phyloP scores from a whole-genome alignment of 2,797 vertebrate genomes.

The Balearica regulorum region DNA sequence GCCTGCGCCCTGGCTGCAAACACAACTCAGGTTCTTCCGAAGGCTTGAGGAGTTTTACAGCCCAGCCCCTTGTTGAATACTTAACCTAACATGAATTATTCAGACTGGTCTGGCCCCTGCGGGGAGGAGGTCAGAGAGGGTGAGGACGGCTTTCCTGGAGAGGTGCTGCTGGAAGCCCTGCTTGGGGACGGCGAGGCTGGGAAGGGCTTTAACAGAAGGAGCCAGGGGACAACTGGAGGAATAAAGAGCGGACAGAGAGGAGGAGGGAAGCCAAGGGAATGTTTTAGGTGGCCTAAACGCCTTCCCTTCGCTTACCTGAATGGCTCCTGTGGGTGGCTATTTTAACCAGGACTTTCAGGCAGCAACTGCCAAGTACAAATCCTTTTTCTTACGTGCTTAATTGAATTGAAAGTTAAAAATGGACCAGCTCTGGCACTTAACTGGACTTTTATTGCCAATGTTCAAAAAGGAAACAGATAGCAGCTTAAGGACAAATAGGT shows the following conservation, averaged over 20 bases:
- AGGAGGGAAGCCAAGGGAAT: not conserved
- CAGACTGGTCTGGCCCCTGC: not conserved
- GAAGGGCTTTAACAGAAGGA: not conserved
- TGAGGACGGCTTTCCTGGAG: not conserved
- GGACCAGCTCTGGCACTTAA: not conserved
- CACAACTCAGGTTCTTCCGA: not conserved
- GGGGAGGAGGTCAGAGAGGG: not conserved
- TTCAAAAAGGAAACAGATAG: slow-evolving; percentile 21
- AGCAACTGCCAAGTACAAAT: not conserved
- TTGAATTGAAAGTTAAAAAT: slow-evolving; percentile 44
- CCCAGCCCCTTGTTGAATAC: not conserved
- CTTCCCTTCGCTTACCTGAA: not conserved
- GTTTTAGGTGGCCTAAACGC: not conserved
- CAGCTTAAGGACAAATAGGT: slow-evolving; percentile 36
- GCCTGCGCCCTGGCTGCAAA: not conserved
- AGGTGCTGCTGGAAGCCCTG: not conserved
- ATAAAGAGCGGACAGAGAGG: not conserved
- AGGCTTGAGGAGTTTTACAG: not conserved
- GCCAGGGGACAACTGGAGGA: not conserved
- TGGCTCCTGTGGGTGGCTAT: not conserved
- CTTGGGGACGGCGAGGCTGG: not conserved
- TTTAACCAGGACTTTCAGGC: not conserved
- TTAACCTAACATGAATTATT: not conserved
- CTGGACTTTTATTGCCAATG: slow-evolving; percentile 5
- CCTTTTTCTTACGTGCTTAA: not conserved